Conservation (phyloP, 2,888 invertebrate species). For the Lasioglossum morio region DNA sequence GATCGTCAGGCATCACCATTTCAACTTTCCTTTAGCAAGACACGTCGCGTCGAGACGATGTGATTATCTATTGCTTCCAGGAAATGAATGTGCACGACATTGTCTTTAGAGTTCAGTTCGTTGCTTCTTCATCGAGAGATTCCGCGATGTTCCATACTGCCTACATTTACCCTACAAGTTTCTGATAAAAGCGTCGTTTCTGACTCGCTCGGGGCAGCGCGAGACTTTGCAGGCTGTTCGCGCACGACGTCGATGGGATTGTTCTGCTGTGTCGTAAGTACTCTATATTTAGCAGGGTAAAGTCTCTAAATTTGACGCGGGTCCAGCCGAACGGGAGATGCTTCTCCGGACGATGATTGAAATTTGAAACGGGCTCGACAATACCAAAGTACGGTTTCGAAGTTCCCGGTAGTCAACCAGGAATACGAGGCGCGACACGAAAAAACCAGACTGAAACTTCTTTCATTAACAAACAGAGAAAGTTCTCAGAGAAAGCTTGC, state of each 20-base stretch:
- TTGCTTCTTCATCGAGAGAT: background rate
- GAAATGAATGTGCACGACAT: background rate
- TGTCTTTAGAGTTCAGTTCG: background rate
- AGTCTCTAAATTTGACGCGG: conserved; percentile 7
- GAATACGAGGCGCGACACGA: background rate
- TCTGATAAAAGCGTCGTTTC: background rate
- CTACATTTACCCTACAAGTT: background rate
- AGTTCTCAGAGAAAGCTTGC: background rate
- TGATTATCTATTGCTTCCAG: background rate
- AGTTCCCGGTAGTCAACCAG: background rate
- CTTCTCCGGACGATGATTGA: conserved; percentile 7
- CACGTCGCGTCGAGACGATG: background rate
- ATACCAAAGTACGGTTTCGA: conserved; percentile 15
- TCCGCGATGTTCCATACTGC: background rate
- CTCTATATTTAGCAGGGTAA: conserved; percentile 28
- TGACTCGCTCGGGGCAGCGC: background rate
- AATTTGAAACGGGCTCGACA: conserved; percentile 11
- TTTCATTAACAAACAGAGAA: background rate
- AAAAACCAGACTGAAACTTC: background rate
- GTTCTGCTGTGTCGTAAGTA: conserved; percentile 41
- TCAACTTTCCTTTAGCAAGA: background rate
- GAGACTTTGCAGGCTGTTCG: background rate
- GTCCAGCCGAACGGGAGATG: conserved; percentile 6
- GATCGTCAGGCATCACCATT: too few relatives aligned
- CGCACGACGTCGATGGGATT: conserved; percentile 6